These are phyloP conservation scores for Heliconius erato DNA, from an alignment of 2,888 invertebrate genomes.

Conservation along the genomic window DNA sequence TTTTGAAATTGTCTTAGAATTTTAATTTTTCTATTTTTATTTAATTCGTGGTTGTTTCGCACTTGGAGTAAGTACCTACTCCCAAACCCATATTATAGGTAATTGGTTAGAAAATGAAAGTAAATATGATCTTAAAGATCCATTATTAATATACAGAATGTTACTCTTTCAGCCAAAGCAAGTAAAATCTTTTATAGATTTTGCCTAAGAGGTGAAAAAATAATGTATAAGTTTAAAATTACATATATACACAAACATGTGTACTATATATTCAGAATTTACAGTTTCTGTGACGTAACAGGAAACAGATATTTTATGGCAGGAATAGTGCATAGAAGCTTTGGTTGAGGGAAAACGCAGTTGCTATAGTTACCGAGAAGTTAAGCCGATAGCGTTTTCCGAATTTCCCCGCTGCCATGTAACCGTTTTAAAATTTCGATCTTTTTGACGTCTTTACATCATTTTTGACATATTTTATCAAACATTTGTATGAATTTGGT, in stretches of 20 bases:
- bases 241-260: background rate
- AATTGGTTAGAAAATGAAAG: too few species aligned
- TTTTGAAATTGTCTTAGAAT: too few species aligned
- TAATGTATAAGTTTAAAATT: background rate
- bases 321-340: constrained; percentile 1
- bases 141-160: too few species aligned
- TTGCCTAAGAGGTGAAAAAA: too few species aligned
- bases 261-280: background rate
- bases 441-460: constrained; percentile 57
- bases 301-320: background rate
- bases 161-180: too few species aligned
- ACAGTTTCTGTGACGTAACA: background rate
- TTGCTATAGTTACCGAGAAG: constrained; percentile 71
- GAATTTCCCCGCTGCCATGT: constrained; percentile 63
- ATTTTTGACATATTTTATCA: constrained; percentile 53
- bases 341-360: constrained; percentile 46
- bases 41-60: too few species aligned
- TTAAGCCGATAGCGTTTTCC: constrained; percentile 78
- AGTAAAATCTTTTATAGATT: too few species aligned
- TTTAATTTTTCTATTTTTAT: too few species aligned
- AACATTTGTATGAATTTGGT: constrained; percentile 48
- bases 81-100: too few species aligned
- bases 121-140: too few species aligned
- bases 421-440: constrained; percentile 57
- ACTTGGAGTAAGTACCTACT: too few species aligned